Percentiles rank a stretch among this genome's conserved stretches.
These are phyloP conservation scores for Lepidochitona cinerea DNA, from an alignment of 2,888 invertebrate genomes.

Conservation along the genomic window DNA sequence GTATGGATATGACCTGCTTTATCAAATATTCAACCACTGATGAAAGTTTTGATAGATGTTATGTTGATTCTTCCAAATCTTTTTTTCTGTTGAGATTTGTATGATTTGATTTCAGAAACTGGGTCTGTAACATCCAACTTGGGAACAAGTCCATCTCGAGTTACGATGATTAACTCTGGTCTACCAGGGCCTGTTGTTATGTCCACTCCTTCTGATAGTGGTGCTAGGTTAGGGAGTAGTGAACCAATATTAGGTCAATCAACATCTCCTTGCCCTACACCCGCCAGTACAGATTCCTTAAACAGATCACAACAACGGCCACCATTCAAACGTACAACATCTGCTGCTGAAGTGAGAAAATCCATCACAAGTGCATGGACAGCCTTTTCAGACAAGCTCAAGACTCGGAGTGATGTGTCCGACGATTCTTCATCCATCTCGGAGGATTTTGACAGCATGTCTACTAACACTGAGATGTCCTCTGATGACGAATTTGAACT, in stretches of 20 bases:
- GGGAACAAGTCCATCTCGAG: neutral
- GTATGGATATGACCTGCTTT: too few relatives aligned
- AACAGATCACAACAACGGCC: neutral
- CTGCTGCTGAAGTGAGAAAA: slow-evolving; percentile 78
- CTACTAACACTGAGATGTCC: slow-evolving; percentile 85
- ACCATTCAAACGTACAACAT: slow-evolving; percentile 11
- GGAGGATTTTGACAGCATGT: slow-evolving; percentile 82
- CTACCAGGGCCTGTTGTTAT: neutral
- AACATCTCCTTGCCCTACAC: neutral
- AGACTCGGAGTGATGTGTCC: slow-evolving; percentile 47
- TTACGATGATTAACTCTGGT: neutral
- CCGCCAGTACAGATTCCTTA: neutral
- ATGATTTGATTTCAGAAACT: too few relatives aligned
- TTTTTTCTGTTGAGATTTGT: too few relatives aligned
- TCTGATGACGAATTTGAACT: slow-evolving; percentile 90
- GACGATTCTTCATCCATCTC: slow-evolving; percentile 40
- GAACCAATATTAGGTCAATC: neutral
- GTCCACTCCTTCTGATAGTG: neutral
- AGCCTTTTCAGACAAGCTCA: slow-evolving; percentile 77
- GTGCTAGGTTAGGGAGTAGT: neutral
- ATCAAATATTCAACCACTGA: too few relatives aligned
- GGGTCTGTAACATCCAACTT: too few relatives aligned
- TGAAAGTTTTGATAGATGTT: too few relatives aligned
- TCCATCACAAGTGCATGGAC: slow-evolving; percentile 87
- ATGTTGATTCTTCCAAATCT: too few relatives aligned